Evolutionary conservation across 2,888 invertebrate genomes (phyloP).

Genomic region (Agrochola macilenta): DNA sequence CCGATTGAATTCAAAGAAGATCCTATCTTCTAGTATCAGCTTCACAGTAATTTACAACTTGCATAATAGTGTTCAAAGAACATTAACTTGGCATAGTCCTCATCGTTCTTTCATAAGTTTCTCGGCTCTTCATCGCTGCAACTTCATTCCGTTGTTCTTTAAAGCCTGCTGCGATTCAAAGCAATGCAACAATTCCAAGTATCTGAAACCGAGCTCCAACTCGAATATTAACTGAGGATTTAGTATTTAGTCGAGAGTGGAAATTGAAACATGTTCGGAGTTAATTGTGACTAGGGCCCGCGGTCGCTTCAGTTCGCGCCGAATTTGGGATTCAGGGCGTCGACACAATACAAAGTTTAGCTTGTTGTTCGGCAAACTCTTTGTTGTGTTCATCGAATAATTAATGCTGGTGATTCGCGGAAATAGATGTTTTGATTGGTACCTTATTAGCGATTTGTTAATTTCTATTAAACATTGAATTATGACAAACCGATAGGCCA

Average conservation of each 20-base stretch:
- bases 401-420: conserved; percentile 43
- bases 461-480: conserved; percentile 24
- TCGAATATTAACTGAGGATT: conserved; percentile 79
- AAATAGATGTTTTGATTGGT: conserved; percentile 35
- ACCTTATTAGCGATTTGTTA: conserved; percentile 26
- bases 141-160: conserved; percentile 66
- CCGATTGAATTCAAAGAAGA: conserved; percentile 48
- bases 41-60: conserved; percentile 59
- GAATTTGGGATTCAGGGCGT: conserved; percentile 73
- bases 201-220: conserved; percentile 70
- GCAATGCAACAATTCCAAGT: conserved; percentile 71
- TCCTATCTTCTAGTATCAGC: conserved; percentile 38
- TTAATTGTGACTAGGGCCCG: conserved; percentile 83
- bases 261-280: conserved; percentile 87
- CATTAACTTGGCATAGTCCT: conserved; percentile 50
- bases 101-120: conserved; percentile 63
- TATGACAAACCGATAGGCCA: not conserved
- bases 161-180: conserved; percentile 62
- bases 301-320: conserved; percentile 71
- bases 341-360: conserved; percentile 65
- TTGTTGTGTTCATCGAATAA: conserved; percentile 66
- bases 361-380: conserved; percentile 65
- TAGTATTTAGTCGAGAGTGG: conserved; percentile 79
- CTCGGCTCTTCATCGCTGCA: conserved; percentile 43
- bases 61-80: conserved; percentile 58